Conservation (phyloP, 2,888 invertebrate genomes). For the Gari tellinella region DNA sequence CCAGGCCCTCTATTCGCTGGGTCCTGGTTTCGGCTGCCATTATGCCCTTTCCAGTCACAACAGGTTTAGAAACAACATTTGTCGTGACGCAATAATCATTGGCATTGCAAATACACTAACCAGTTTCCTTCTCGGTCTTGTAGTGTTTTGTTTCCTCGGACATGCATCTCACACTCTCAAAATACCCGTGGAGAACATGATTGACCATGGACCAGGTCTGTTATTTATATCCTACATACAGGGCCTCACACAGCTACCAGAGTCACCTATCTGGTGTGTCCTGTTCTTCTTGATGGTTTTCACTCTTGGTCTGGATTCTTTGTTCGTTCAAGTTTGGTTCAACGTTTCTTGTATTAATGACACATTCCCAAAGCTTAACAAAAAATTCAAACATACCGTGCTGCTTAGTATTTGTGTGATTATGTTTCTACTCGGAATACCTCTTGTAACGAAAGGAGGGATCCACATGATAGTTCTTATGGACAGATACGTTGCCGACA, state of each 20-base stretch:
- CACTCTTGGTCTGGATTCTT: conserved; percentile 37
- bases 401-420: conserved; percentile 15
- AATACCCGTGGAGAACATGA: conserved; percentile 22
- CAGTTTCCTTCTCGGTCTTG: conserved; percentile 38
- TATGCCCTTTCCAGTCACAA: conserved; percentile 38
- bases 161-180: conserved; percentile 31
- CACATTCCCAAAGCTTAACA: conserved; percentile 17
- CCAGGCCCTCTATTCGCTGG: conserved; percentile 40
- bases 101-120: conserved; percentile 20
- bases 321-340: conserved; percentile 34
- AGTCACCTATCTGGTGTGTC: conserved; percentile 36
- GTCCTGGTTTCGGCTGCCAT: conserved; percentile 27
- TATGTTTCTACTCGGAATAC: conserved; percentile 33
- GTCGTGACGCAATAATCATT: conserved; percentile 30
- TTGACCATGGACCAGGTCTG: conserved; percentile 42
- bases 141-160: conserved; percentile 37
- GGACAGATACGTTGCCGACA: conserved; percentile 75
- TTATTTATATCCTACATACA: conserved; percentile 46
- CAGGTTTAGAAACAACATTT: conserved; percentile 26
- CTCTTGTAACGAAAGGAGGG: conserved; percentile 63
- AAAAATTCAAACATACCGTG: conserved; percentile 11
- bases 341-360: conserved; percentile 10
- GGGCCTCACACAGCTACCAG: conserved; percentile 33
- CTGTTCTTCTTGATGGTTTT: conserved; percentile 45
- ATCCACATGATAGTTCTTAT: conserved; percentile 70